These are phyloP conservation scores for Drosophila watanabei DNA, from an alignment of 1,140 invertebrate species.

Conservation along the genomic window DNA sequence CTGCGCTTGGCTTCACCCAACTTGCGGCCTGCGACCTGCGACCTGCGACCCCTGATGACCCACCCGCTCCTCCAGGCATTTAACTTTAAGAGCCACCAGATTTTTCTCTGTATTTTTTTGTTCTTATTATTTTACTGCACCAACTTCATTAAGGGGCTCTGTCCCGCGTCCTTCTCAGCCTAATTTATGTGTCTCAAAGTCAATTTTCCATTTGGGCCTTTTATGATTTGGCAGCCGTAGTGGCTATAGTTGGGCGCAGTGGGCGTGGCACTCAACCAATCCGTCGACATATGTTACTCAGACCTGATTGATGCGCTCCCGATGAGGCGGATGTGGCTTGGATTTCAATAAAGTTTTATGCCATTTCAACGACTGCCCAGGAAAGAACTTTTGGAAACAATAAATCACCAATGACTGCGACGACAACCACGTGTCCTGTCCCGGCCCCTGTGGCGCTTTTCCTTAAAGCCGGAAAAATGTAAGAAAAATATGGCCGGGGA, in stretches of 20 bases:
- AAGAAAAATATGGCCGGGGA: constrained; percentile 7
- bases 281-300: constrained; percentile 46
- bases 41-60: constrained; percentile 45
- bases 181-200: constrained; percentile 50
- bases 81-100: constrained; percentile 42
- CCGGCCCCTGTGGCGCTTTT: constrained; percentile 8
- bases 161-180: neutral
- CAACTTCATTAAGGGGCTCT: constrained; percentile 20
- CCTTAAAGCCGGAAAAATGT: constrained; percentile 24
- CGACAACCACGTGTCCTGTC: constrained; percentile 47
- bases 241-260: constrained; percentile 16
- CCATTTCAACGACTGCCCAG: constrained; percentile 44
- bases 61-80: constrained; percentile 33
- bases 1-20: constrained; percentile 65
- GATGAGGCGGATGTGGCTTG: constrained; percentile 50
- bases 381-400: constrained; percentile 68
- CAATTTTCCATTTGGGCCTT: constrained; percentile 40
- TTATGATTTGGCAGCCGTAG: constrained; percentile 33
- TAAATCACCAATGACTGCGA: constrained; percentile 74
- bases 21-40: constrained; percentile 17
- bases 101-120: constrained; percentile 15
- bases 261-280: constrained; percentile 62
- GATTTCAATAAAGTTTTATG: constrained; percentile 74
- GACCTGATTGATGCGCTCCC: constrained; percentile 41
- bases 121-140: constrained; percentile 28